Base-by-base conservation (phyloP, 2,113 vertebrate genomes). In the Syrrhaptes paradoxus region DNA sequence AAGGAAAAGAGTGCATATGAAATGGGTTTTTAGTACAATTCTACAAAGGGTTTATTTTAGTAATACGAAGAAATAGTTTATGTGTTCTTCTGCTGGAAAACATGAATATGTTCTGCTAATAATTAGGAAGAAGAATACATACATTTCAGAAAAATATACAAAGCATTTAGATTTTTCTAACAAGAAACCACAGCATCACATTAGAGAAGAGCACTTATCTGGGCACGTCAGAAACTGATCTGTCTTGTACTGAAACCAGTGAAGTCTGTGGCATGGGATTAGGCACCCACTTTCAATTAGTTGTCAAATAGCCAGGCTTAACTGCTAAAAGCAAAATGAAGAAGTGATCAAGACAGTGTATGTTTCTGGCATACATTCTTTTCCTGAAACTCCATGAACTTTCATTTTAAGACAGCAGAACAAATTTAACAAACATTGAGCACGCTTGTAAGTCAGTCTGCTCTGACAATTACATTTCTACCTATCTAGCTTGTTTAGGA, bases 61-160 rank as follows among this genome's bases (percentile, higher is more conserved):
- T n/a, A 26, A 67, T 26, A 84, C 25, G 90, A 86, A 92, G 54
- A 77, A 90, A 86, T 29, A 8, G 0, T 62, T 79, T 89, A 24
- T 74, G 29, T 70, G 61, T 10, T 80, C 17, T 88, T 89, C 49
- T 83, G 65, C 70, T 90, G 81, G 70, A 92, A 93, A 92, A 57
- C 8, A 75, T 25, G 10, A 61, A 32, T 49, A 77, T 21, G 22
- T 58, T 94, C 90, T 89, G 90, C 58, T 90, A 92, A 32, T 85
- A 93, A 94, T 93, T 89, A 93, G 62, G 36, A 93, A 80, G 43
- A 28, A 96, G 63, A 95, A 90, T 75, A 78, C 49, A 58, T 46
- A 84, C 84, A 90, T 72, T 94, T 95, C 36, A 81, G 68, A 88
- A 88, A 85, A 90, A 58, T 52, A 63, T 4, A 90, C 1, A 1